Evolutionary conservation across 2,888 invertebrate species (phyloP).

Genomic region (Dolichopus griseipennis): DNA sequence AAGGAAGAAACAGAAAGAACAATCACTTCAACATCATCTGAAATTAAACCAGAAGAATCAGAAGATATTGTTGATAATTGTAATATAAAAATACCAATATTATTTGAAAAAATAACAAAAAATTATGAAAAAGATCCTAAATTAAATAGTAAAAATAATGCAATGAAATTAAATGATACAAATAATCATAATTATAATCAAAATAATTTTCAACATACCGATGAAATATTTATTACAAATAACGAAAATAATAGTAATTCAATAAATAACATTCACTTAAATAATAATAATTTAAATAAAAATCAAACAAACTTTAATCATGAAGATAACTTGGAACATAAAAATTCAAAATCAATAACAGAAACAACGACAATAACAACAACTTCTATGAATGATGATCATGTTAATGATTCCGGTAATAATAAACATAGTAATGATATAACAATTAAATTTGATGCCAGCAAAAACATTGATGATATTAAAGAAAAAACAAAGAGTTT

Average conservation of each 20-base stretch:
- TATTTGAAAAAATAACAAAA: too few species aligned
- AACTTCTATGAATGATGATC: constrained; percentile 10
- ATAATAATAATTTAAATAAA: constrained; percentile 4
- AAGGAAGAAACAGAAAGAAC: background rate
- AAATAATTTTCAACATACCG: background rate
- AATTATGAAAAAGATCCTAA: background rate
- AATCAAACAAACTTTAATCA: background rate
- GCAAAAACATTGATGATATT: constrained; percentile 18
- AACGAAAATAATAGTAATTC: background rate
- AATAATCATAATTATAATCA: background rate
- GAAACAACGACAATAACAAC: background rate
- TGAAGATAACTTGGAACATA: background rate
- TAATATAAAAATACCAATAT: too few species aligned
- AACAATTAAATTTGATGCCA: background rate
- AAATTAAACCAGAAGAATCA: background rate
- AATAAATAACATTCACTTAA: background rate
- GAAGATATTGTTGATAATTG: background rate
- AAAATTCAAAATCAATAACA: too few species aligned
- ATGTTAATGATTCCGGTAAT: background rate
- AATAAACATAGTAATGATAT: constrained; percentile 18
- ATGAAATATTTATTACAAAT: background rate
- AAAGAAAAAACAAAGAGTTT: constrained; percentile 23
- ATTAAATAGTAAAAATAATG: background rate
- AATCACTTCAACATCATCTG: background rate
- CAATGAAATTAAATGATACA: background rate